Base-by-base conservation (phyloP, 2,797 vertebrate species). In the Streptopelia turtur region DNA sequence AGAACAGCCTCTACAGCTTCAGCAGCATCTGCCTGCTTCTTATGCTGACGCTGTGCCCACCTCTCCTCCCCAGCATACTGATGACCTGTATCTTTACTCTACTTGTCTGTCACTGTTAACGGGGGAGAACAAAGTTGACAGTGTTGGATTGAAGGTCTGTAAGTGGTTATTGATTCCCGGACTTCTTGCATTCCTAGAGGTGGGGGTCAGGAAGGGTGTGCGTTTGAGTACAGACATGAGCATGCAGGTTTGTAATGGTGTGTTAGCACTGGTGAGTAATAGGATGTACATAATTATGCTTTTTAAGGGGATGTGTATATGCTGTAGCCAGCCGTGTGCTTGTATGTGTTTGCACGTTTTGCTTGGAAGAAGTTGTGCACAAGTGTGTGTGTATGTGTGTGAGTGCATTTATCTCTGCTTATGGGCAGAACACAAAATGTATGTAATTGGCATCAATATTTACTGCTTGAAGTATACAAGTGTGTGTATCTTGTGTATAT, bases 131-230 rank as follows among this genome's bases (percentile, higher is more conserved):
- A 72, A 75, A 91, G 72, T 65, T 95, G 97, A 92, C 95, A 95
- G 95, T 85, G 94, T 85, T 94, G 90, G 96, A 97, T 94, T 96
- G 95, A 97, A 96, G 91, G 82, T 53, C 92, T 96, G 78, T 95
- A 97, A 97, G 94, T 95, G 93, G 77, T 96, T 97, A 97, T 97
- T 96, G 97, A 97, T 96, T 97, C 70, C 68, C 13, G 91, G 76
- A 53, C 52, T 83, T 71, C 82, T 77, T 61, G 41, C 37, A 37
- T 87, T 93, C 71, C n/a, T 64, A 14, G 72, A 60, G 69, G 31
- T 47, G 63, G 33, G 72, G n/a, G 63, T 78, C 56, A 52, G 71
- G n/a, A 85, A 65, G 25, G 63, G 50, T 21, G 22, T 63, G 50
- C 74, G 37, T 77, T 35, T 63, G 86, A 59, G 41, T 69, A 55